Conservation (phyloP, 2,888 invertebrate species). For the Tetropium fuscum region DNA sequence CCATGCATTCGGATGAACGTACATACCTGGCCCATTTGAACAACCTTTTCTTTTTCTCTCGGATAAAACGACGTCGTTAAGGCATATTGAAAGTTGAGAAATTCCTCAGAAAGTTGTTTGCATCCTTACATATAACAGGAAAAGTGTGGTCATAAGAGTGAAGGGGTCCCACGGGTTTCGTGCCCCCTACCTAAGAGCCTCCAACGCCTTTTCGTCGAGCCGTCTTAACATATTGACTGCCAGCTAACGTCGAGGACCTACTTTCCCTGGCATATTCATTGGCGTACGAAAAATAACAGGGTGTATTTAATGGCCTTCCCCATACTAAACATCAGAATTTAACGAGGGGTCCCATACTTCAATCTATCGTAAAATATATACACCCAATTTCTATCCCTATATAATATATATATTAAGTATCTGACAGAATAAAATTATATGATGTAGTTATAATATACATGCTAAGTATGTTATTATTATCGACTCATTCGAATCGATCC, state of each 20-base stretch:
- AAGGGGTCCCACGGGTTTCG: slow-evolving; percentile 36
- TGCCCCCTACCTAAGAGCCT: slow-evolving; percentile 23
- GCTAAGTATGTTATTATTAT: no score
- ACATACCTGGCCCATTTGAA: slow-evolving; percentile 6
- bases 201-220: slow-evolving; percentile 25
- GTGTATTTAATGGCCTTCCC: no score
- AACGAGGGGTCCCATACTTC: no score
- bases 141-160: slow-evolving; percentile 40
- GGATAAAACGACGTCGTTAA: slow-evolving; percentile 25
- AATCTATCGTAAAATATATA: no score
- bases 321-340: no score
- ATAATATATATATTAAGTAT: no score
- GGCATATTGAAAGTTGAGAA: slow-evolving; percentile 32
- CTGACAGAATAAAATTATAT: no score
- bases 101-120: slow-evolving; percentile 27
- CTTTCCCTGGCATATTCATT: neutral
- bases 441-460: no score
- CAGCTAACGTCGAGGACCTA: neutral
- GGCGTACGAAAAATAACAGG: neutral
- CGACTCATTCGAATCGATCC: no score
- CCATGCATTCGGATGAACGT: slow-evolving; percentile 1
- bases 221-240: slow-evolving; percentile 16
- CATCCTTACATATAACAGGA: slow-evolving; percentile 24
- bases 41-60: slow-evolving; percentile 16
- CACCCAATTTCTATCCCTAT: no score